Evolutionary conservation across 2,113 vertebrate genomes (phyloP), one percentile per base, ranked within the genome.

Genomic region (Cathartes aura): DNA sequence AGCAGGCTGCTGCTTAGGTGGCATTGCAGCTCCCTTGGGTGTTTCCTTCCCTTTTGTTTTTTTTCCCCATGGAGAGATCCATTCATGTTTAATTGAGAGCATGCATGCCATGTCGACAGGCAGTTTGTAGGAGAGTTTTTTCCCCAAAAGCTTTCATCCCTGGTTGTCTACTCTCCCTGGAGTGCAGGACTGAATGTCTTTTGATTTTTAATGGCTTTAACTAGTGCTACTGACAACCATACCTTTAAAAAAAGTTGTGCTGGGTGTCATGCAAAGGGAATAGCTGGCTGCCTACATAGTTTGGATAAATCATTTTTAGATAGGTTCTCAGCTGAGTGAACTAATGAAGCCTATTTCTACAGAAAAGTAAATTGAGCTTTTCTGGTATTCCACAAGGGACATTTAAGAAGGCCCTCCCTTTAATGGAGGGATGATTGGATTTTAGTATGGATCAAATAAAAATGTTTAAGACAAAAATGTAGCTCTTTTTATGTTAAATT

Each of bases 71-170:
- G 81, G 72, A 67, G 71, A 42, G 47, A 45, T 55, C 21, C 2
- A 1, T 21, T 71, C 19, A 3, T 59, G 12, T 89, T 83, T 53
- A 67, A 27, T 22, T 24, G 23, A 71, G 29, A 80, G 38, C 19
- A 12, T 50, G 22, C 19, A 9, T 34, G 55, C 48, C 43, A 29
- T 4, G 1, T 47, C 2, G 0, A n/a, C 43, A 64, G n/a, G 34
- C 29, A 76, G 30, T 56, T 87, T 9, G 12, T 73, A 52, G 68
- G 45, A 80, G 29, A 29, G 20, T 4, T 63, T 74, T 71, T 83
- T 29, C 12, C 32, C 40, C 24, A 20, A 38, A 80, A 73, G 30
- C 12, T 85, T 58, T 78, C n/a, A 38, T 58, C 78, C 26, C 21
- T 72, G n/a, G 10, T 82, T 5, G 5, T 52, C 43, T 63, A 0